These are phyloP conservation scores for Callipepla californica DNA, from an alignment of 2,113 vertebrate species.

Conservation along the genomic window DNA sequence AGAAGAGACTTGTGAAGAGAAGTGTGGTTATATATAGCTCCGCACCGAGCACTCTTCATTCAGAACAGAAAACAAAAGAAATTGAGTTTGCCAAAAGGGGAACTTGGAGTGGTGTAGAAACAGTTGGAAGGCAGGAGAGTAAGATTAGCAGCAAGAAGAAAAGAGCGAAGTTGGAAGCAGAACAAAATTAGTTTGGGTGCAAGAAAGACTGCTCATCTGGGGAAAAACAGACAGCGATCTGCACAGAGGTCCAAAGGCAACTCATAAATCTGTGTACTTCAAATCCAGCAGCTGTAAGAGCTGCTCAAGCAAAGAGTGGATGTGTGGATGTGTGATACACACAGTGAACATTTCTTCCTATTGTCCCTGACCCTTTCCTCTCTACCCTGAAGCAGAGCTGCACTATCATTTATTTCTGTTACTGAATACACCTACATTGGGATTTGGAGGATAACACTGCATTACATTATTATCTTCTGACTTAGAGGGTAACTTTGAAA, in stretches of 20 bases:
- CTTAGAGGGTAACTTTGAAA: neutral
- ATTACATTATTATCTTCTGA: neutral
- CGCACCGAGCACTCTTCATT: neutral
- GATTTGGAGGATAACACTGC: neutral
- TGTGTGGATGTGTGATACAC: neutral
- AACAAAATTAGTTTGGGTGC: neutral
- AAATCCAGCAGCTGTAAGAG: neutral
- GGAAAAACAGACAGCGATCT: neutral
- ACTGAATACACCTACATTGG: rapidly evolving
- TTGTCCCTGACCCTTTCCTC: neutral
- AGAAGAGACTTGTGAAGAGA: neutral
- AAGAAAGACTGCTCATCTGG: neutral
- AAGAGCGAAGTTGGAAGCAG: neutral
- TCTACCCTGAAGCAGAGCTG: neutral
- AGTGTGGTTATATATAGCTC: neutral
- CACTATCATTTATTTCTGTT: too few species aligned
- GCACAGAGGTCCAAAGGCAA: neutral
- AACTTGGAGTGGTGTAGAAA: neutral
- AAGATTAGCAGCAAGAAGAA: neutral
- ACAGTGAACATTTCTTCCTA: rapidly evolving
- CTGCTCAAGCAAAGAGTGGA: neutral
- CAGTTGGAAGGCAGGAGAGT: neutral
- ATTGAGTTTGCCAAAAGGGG: neutral
- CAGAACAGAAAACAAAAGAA: neutral
- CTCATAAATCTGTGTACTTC: neutral